Conservation (phyloP, 2,797 vertebrate genomes). For the Galaxias olidus region DNA sequence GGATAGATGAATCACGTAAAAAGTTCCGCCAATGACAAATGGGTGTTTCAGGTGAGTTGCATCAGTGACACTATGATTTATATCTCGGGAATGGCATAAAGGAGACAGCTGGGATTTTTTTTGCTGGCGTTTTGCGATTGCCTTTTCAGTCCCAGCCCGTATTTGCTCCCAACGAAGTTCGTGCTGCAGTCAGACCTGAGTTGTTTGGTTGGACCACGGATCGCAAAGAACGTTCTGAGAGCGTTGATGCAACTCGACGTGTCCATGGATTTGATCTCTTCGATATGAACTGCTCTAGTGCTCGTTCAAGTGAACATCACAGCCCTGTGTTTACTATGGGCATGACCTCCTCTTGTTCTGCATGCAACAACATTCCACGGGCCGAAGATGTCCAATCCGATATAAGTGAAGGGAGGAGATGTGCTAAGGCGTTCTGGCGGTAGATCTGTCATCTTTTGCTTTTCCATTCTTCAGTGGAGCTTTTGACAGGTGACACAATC, state of each 20-base stretch:
- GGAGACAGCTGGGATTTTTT: too few relatives aligned
- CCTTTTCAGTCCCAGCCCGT: too few relatives aligned
- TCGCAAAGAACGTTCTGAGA: conserved; percentile 15
- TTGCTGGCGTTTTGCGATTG: too few relatives aligned
- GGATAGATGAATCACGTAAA: too few relatives aligned
- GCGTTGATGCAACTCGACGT: conserved; percentile 24
- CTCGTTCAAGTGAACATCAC: neutral
- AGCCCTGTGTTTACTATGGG: neutral
- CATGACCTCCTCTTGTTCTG: conserved; percentile 21
- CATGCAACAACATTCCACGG: conserved; percentile 9
- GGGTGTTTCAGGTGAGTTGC: too few relatives aligned
- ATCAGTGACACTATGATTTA: too few relatives aligned
- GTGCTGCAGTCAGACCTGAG: too few relatives aligned
- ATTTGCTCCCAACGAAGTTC: too few relatives aligned
- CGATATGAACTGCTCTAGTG: neutral
- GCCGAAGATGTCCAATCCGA: conserved; percentile 31
- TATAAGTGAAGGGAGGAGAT: conserved; percentile 17
- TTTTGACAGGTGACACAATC: conserved; percentile 9
- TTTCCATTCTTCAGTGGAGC: neutral
- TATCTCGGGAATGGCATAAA: too few relatives aligned
- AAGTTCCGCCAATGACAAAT: too few relatives aligned
- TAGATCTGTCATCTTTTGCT: conserved; percentile 30
- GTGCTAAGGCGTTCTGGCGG: conserved; percentile 10
- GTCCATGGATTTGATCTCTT: neutral
- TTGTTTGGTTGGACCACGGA: too few relatives aligned